Percentiles rank a stretch among this genome's conserved stretches.
These are phyloP conservation scores for Delphinapterus leucas DNA, from an alignment of 2,113 vertebrate species.

Conservation along the genomic window DNA sequence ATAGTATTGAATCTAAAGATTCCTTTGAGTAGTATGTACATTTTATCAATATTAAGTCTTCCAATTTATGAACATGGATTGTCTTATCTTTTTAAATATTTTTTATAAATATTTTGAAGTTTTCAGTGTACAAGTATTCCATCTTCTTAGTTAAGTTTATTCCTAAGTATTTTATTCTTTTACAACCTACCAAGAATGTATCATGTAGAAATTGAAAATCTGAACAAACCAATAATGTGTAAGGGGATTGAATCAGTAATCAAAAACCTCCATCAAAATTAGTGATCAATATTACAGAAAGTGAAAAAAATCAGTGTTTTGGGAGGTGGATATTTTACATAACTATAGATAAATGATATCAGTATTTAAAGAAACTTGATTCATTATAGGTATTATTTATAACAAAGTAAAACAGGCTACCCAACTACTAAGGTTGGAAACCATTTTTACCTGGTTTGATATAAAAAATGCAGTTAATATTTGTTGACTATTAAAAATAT, in stretches of 20 bases:
- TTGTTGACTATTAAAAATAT: not conserved
- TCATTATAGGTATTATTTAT: not conserved
- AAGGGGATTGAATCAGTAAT: not conserved
- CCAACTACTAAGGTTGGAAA: not conserved
- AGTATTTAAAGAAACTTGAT: not conserved
- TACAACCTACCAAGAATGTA: not conserved
- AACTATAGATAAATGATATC: not conserved
- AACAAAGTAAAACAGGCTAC: not conserved
- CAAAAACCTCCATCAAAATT: not conserved
- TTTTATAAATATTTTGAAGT: not conserved
- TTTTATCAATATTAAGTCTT: not conserved
- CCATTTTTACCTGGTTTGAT: not conserved
- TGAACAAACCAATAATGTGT: not conserved
- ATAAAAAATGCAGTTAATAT: not conserved
- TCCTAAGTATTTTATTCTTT: not conserved
- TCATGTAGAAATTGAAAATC: not conserved
- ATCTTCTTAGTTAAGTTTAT: not conserved
- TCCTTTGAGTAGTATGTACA: not conserved
- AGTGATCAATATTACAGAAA: not conserved
- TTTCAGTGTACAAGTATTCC: not conserved
- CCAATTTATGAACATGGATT: not conserved
- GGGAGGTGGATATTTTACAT: not conserved
- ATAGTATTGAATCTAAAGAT: not conserved
- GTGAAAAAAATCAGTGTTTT: not conserved
- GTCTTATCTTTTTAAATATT: not conserved